Base-by-base conservation (phyloP, 2,113 vertebrate species). In the Spizaetus ornatus region DNA sequence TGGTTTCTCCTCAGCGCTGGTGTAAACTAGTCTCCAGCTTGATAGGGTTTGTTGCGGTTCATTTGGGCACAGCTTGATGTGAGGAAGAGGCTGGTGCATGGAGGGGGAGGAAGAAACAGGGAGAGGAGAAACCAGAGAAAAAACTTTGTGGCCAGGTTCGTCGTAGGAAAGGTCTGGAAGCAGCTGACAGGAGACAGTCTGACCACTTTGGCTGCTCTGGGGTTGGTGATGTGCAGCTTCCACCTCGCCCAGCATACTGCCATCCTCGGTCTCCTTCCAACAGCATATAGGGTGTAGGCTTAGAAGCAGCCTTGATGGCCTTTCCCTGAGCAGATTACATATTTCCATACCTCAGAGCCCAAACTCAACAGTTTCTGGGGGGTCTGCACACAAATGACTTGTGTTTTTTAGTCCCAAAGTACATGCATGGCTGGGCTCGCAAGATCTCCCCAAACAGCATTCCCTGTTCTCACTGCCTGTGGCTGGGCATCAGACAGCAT, bases 391-490 rank as follows among this genome's bases (percentile, higher is more conserved):
- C 32, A 86, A 76, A 71, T 3, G 0, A 9, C 47, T 71, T 4
- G 1, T n/a, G 18, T 0, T 1, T 66, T 88, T 52, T 45, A 14
- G 48, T 22, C 26, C 10, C 61, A 32, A 50, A 82, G 27, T 19
- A 77, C 17, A 7, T 2, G 12, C 4, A 5, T 58, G 56, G 31
- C 79, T 16, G 3, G 42, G 23, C 21, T 56, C 32, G 18, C 21
- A 63, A 63, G 32, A 15, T 55, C 61, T 70, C 27, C 40, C 45
- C 42, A 65, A 7, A 48, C 3, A 43, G 23, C 34, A 53, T 34
- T 10, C 42, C 36, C 25, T 36, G 16, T 36, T 90, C 48, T 59
- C 0, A 0, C 55, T 55, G n/a, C 38, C 52, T 1, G 0, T 53
- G 17, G 13, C 27, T 59, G 47, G 50, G 61, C 73, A 40, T 58